Evolutionary conservation across 2,888 invertebrate genomes (phyloP).

Genomic region (Meteorus colon): DNA sequence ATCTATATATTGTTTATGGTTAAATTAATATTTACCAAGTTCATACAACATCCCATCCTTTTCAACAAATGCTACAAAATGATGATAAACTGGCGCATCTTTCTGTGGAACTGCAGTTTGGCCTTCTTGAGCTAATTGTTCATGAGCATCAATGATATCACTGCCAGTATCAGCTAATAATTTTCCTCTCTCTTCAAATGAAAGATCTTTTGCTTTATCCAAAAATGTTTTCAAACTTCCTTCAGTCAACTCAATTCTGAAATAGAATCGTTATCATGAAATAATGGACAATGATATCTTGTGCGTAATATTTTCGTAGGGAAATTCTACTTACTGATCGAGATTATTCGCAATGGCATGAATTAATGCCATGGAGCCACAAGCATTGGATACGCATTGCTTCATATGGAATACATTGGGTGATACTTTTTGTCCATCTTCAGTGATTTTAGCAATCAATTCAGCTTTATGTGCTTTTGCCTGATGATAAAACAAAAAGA

Average conservation of each 20-base stretch:
- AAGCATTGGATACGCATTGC: constrained; percentile 94
- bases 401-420: constrained; percentile 89
- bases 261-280: constrained; percentile 20
- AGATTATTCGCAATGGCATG: constrained; percentile 94
- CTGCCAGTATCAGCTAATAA: constrained; percentile 80
- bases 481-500: constrained; percentile 67
- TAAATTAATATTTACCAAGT: constrained; percentile 76
- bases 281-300: too few species aligned
- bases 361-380: constrained; percentile 96
- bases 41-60: constrained; percentile 89
- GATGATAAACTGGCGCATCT: constrained; percentile 88
- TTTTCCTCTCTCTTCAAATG: constrained; percentile 84
- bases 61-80: constrained; percentile 92
- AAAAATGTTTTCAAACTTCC: constrained; percentile 87
- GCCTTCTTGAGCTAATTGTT: constrained; percentile 90
- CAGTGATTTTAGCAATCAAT: constrained; percentile 79
- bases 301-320: too few species aligned
- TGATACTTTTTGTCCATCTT: constrained; percentile 79
- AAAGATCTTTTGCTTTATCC: constrained; percentile 80
- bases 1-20: neutral
- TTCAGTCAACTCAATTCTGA: constrained; percentile 80
- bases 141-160: constrained; percentile 87
- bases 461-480: constrained; percentile 82
- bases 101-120: constrained; percentile 87
- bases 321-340: constrained; percentile 75